A percentile compares a stretch with the other conserved stretches of the same genome.
Evolutionary conservation across 2,113 vertebrate species (phyloP).

Genomic region (Cyprinus carpio): DNA sequence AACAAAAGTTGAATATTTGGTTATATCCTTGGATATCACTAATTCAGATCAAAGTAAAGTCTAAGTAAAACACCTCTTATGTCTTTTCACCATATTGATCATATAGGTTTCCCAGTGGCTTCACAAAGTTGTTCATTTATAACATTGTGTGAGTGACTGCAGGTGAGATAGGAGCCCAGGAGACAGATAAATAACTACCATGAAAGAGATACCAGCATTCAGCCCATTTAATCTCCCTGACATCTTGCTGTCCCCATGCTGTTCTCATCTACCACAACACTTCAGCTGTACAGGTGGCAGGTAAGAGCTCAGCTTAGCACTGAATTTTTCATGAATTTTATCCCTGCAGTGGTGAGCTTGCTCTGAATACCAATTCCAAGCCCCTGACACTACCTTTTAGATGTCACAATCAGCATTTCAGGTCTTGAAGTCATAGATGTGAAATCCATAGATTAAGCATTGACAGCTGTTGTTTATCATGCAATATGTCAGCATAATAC

Average conservation of each 20-base stretch:
- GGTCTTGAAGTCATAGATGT: background rate
- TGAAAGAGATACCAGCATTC: background rate
- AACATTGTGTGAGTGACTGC: background rate
- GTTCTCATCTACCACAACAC: background rate
- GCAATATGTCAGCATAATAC: background rate
- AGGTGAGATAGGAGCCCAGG: background rate
- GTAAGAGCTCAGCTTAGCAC: background rate
- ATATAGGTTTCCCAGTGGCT: too few relatives aligned
- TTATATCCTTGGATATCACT: too few relatives aligned
- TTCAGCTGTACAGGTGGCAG: background rate
- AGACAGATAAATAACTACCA: background rate
- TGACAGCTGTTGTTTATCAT: background rate
- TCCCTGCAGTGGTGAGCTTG: background rate
- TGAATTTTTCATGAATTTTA: conserved; percentile 2
- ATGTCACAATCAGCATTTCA: conserved; percentile 3
- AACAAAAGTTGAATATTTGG: too few relatives aligned
- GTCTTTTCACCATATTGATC: too few relatives aligned
- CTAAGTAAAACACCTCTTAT: background rate
- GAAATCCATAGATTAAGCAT: background rate
- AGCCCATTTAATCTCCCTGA: conserved; percentile 22
- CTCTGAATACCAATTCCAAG: background rate
- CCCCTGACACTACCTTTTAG: background rate
- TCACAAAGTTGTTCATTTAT: background rate
- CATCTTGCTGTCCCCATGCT: background rate
- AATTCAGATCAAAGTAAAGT: too few relatives aligned